Evolutionary conservation across 2,113 vertebrate genomes (phyloP), one percentile per base, ranked within the genome.

Genomic region (Malurus melanocephalus): DNA sequence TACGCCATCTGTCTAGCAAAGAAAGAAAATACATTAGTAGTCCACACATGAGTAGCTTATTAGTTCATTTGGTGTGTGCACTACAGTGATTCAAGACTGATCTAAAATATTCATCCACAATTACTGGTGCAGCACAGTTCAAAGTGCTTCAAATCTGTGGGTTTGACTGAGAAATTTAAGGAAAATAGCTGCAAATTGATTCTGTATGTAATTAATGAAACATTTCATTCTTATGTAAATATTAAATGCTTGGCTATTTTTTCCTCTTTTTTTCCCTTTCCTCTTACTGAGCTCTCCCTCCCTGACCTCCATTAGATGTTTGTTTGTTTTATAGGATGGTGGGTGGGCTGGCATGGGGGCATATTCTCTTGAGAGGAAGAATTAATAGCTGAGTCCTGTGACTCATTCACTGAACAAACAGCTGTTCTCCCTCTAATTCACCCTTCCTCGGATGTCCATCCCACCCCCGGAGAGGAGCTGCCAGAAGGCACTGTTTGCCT

Each of bases 81-180:
- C 81, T 92, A 87, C 86, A 88, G 93, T 91, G 93, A 97, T 96
- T 96, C 96, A 96, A 96, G 96, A 91, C 96, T 93, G 94, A 96
- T 96, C 94, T 97, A 93, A 98, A 98, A 97, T 97, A 97, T 97
- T 98, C 96, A 95, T 96, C 95, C 94, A 80, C 97, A 97, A 98
- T 98, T 98, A 97, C 90, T 97, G 96, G 95, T 8, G 17, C 93
- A 87, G 89, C 93, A 92, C 95, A 97, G 96, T 98, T 98, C 96
- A 97, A 97, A 98, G 96, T 96, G 94, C 87, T 94, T 91, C 93
- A 95, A 94, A 95, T 97, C 95, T 96, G 83, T 92, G 95, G 90
- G 91, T 94, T 95, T 96, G 91, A 92, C 96, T 93, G 96, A 96
- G 95, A 95, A 96, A 95, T 96, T 96, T 93, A 93, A 93, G 76